Conservation (phyloP, 2,797 vertebrate genomes). For the Xiphorhynchus erythropygius region DNA sequence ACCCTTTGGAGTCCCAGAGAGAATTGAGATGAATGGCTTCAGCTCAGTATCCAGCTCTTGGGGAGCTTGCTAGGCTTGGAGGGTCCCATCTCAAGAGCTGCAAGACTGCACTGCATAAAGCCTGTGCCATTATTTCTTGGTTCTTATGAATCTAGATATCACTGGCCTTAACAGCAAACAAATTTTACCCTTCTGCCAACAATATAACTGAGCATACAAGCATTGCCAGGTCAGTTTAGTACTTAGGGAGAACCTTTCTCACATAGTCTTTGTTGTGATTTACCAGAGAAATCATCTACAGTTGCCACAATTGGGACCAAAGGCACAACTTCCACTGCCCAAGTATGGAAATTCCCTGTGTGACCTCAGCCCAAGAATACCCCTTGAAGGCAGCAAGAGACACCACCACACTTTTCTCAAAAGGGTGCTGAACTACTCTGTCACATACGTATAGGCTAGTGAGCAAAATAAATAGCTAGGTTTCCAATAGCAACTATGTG, state of each 20-base stretch:
- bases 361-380: not conserved
- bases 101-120: not conserved
- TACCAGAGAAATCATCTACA: not conserved
- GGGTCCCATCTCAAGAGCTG: not conserved
- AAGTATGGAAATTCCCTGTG: fast-evolving
- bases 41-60: not conserved
- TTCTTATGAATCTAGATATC: not conserved
- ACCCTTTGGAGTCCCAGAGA: not conserved
- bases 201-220: not conserved
- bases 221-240: not conserved
- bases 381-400: not conserved
- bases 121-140: not conserved
- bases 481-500: not conserved
- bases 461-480: not conserved
- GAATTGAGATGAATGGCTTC: not conserved
- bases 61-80: not conserved
- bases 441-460: not conserved
- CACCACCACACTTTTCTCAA: not conserved
- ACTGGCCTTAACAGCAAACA: not conserved
- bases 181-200: not conserved
- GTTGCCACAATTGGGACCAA: not conserved
- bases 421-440: not conserved
- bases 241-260: not conserved
- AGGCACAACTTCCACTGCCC: not conserved
- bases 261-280: not conserved